Base-by-base conservation (phyloP, 1,140 invertebrate genomes). In the Drosophila bocqueti region DNA sequence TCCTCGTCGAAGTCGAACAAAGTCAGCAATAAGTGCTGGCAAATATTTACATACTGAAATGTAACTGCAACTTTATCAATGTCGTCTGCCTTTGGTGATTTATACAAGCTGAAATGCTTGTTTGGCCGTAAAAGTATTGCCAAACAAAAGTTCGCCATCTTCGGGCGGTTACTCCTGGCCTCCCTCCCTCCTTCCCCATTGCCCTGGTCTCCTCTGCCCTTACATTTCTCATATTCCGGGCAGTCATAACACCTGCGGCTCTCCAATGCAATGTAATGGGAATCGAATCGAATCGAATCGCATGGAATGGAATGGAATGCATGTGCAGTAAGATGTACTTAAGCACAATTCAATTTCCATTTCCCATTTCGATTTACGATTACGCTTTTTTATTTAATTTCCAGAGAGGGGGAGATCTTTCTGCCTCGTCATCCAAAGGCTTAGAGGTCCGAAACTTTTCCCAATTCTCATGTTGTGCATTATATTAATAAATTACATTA, bases 1-100 rank as follows among this genome's bases (percentile, higher is more conserved):
- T 47, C 46, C 21, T 47, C 21, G 38, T 45, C 15, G 66, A 68
- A 46, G 10, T 40, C 42, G 54, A 36, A 47, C 55, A 66, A 67
- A 83, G 67, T 64, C 68, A 79, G 86, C 85, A 85, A 85, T 89
- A 89, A 89, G 82, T 82, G 76, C 82, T 64, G 72, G 85, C 81
- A 90, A 90, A 90, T 90, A 90, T 90, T 90, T 90, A 90, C 85
- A 90, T 90, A 79, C 79, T 72, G 71, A 90, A 90, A 90, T 85
- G 85, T 85, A 89, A 85, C 85, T 90, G 85, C 85, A 90, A 76
- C 85, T 90, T 90, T 89, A 89, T 89, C 85, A 90, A 90, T 90
- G 85, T 89, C 86, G 86, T 84, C 85, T 91, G 86, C 85, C 86
- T 74, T 85, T 82, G 79, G 86, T 91, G 85, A 90, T 90, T 90